Evolutionary conservation across 2,113 vertebrate species (phyloP).

Genomic region (Hipposideros armiger): DNA sequence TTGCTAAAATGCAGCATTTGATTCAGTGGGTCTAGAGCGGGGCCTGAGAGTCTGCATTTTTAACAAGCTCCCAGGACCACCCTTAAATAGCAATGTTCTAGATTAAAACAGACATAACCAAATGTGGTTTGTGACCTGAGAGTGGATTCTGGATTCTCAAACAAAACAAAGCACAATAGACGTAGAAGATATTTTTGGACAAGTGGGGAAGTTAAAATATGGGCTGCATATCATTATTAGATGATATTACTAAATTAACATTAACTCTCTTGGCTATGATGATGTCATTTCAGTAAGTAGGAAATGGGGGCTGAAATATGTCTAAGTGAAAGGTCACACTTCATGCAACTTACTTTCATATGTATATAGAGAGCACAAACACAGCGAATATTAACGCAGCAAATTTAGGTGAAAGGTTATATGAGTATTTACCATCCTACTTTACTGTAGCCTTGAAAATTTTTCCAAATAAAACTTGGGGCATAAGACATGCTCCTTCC

Average conservation of each 20-base stretch:
- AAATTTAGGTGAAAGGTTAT: not conserved
- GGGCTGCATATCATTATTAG: not conserved
- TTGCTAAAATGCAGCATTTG: not conserved
- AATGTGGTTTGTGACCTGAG: not conserved
- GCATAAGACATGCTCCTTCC: not conserved
- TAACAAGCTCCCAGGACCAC: not conserved
- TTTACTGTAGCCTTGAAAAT: not conserved
- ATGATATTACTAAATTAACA: not conserved
- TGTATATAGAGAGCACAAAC: not conserved
- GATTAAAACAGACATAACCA: not conserved
- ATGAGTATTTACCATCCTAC: not conserved
- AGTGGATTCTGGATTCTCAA: not conserved
- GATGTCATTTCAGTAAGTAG: not conserved
- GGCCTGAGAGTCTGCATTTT: not conserved
- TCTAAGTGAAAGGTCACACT: not conserved
- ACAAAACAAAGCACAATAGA: not conserved
- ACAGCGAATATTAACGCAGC: not conserved
- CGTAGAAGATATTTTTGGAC: not conserved
- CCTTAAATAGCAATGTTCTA: not conserved
- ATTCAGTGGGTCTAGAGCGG: not conserved
- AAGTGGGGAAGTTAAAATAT: not conserved
- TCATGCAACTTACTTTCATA: not conserved
- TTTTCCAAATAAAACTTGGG: slow-evolving; percentile 35
- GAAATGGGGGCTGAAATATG: not conserved
- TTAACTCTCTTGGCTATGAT: not conserved